These are phyloP conservation scores for Alentia gelatinosa DNA, from an alignment of 2,888 invertebrate genomes.

Conservation along the genomic window DNA sequence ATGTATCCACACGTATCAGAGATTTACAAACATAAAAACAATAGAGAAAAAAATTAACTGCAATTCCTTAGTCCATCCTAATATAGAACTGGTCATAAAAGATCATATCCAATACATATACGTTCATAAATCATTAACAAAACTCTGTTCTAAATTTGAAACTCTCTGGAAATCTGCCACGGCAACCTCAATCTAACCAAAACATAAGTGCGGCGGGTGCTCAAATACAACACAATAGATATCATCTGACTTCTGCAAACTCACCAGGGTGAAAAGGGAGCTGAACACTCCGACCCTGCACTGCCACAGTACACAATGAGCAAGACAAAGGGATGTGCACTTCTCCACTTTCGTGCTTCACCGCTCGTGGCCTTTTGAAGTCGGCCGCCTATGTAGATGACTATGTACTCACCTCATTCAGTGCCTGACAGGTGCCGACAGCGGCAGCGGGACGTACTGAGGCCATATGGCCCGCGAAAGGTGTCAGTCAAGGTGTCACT, in stretches of 20 bases:
- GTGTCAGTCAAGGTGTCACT: slow-evolving; percentile 40
- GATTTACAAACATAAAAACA: too few species aligned
- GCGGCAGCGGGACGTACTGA: neutral
- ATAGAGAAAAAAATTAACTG: too few species aligned
- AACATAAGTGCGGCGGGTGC: neutral
- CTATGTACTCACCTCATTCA: slow-evolving; percentile 25
- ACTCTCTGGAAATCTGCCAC: neutral
- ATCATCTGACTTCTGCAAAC: slow-evolving; percentile 1
- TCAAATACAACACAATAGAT: neutral
- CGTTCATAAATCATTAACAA: too few species aligned
- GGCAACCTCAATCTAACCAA: neutral
- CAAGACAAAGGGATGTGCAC: slow-evolving; percentile 28
- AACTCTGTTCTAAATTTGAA: too few species aligned
- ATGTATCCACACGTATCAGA: too few species aligned
- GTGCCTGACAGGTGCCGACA: slow-evolving; percentile 47
- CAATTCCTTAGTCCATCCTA: too few species aligned
- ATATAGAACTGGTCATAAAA: too few species aligned
- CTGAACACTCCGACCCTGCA: neutral
- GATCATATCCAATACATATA: too few species aligned
- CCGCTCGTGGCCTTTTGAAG: slow-evolving; percentile 23
- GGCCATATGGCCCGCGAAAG: slow-evolving; percentile 35
- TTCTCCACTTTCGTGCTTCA: neutral
- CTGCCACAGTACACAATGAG: neutral
- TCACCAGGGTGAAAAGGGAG: neutral
- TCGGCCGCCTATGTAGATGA: slow-evolving; percentile 44